Base-by-base conservation (phyloP, 2,113 vertebrate species). In the Polypterus senegalus region DNA sequence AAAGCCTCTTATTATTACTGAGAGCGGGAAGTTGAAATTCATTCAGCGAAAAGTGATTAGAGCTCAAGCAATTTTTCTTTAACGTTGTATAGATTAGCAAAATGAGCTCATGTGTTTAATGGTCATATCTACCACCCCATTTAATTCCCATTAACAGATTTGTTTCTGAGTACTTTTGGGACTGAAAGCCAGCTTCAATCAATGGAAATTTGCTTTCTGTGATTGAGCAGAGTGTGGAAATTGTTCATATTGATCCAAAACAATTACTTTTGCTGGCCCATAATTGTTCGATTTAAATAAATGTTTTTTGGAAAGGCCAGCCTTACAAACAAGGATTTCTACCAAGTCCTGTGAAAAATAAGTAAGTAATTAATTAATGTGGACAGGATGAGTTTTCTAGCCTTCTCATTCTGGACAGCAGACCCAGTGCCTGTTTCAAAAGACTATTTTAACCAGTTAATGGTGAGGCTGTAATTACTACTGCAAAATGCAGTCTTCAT, bases 251-350 rank as follows among this genome's bases (percentile, higher is more conserved):
- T 57, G 56, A 57, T 57, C 27, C 5, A 44, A 57, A 57, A 43
- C 4, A 57, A 5, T 57, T 57, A 57, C 56, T 11, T 57, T 57
- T 57, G 27, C 56, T 57, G 56, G 56, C 5, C 27, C 56, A 57
- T 44, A 27, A 11, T 57, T 8, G 5, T 57, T 7, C 27, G 2
- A 57, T 57, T 57, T 57, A 57, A 27, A 57, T 57, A 44, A 57
- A 57, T 27, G 8, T 27, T 57, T 57, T 44, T 27, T 44, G 4
- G 46, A 27, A 27, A 27, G 27, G 27, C 27, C 27, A 27, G 27
- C 27, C 27, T 27, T 27, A 27, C 27, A 27, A 27, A 27, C 27
- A 27, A 27, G 27, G 27, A 27, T 27, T 27, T 27, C 27, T 27
- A 27, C 27, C 27, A 27, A 27, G 27, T 27, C 27, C 27, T 27